Percentiles rank a stretch among this genome's conserved stretches.
These are phyloP conservation scores for Todiramphus chloris DNA, from an alignment of 2,113 vertebrate species.

Conservation along the genomic window DNA sequence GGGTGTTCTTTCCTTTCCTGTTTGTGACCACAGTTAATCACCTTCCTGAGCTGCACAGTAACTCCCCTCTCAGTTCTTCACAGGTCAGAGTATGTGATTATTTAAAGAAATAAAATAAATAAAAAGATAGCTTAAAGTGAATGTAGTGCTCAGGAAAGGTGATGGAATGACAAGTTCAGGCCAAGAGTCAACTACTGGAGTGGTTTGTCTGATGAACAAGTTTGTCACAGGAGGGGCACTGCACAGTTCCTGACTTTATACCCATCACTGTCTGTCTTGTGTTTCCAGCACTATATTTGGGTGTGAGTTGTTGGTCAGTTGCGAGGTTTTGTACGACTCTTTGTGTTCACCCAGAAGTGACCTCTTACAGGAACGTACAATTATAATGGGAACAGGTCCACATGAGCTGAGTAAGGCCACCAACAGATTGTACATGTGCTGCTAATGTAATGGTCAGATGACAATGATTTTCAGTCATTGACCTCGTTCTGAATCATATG, in stretches of 20 bases:
- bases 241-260: neutral
- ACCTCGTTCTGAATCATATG: neutral
- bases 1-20: neutral
- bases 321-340: neutral
- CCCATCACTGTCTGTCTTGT: neutral
- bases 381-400: neutral
- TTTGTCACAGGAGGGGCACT: neutral
- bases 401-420: neutral
- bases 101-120: conserved; percentile 37
- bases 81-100: neutral
- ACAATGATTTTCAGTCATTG: neutral
- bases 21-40: conserved; percentile 45
- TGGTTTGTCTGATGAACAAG: neutral
- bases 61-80: conserved; percentile 22
- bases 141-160: neutral
- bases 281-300: neutral
- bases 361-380: neutral
- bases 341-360: neutral
- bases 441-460: neutral
- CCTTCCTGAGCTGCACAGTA: conserved; percentile 5
- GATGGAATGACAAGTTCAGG: neutral
- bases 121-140: neutral
- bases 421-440: neutral
- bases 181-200: neutral
- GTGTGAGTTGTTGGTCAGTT: neutral